These are phyloP conservation scores for Bombylius discolor DNA, from an alignment of 2,888 invertebrate species.

Conservation along the genomic window DNA sequence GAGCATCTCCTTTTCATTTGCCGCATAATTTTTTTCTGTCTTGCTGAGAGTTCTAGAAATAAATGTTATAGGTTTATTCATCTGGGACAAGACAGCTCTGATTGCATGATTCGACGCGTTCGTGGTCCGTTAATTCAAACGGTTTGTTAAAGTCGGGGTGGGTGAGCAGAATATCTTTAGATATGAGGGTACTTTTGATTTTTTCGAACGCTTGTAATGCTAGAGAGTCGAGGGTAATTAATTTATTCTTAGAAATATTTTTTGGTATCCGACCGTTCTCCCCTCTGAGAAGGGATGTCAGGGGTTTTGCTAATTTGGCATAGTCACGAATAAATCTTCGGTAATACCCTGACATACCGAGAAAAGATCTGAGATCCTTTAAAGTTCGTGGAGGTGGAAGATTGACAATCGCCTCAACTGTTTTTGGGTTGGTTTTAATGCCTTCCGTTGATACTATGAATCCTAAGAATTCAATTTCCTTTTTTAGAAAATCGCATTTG, in stretches of 20 bases:
- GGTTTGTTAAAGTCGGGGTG: neutral
- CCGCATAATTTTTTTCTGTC: conserved; percentile 11
- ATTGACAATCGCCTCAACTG: conserved; percentile 15
- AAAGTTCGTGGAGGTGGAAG: conserved; percentile 13
- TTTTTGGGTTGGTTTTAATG: conserved; percentile 19
- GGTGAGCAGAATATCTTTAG: neutral
- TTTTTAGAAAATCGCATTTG: conserved; percentile 21
- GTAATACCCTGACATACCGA: conserved; percentile 16
- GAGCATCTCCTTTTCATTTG: conserved; percentile 12
- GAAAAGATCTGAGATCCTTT: conserved; percentile 13
- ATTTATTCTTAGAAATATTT: too few relatives aligned
- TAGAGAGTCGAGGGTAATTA: too few relatives aligned
- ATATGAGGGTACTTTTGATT: neutral
- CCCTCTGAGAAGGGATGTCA: too few relatives aligned
- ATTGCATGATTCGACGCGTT: conserved; percentile 7
- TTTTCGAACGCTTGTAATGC: neutral
- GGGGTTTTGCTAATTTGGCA: too few relatives aligned
- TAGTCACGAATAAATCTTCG: conserved; percentile 14
- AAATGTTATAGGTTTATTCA: conserved; percentile 5
- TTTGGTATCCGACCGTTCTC: too few relatives aligned
- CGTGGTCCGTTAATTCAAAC: conserved; percentile 4
- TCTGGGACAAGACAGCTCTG: conserved; percentile 3
- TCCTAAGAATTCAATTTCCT: conserved; percentile 23
- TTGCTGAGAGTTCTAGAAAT: conserved; percentile 10
- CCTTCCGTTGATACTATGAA: conserved; percentile 19